Conservation (phyloP, 2,888 invertebrate species). For the Cyrtodaria siliqua region DNA sequence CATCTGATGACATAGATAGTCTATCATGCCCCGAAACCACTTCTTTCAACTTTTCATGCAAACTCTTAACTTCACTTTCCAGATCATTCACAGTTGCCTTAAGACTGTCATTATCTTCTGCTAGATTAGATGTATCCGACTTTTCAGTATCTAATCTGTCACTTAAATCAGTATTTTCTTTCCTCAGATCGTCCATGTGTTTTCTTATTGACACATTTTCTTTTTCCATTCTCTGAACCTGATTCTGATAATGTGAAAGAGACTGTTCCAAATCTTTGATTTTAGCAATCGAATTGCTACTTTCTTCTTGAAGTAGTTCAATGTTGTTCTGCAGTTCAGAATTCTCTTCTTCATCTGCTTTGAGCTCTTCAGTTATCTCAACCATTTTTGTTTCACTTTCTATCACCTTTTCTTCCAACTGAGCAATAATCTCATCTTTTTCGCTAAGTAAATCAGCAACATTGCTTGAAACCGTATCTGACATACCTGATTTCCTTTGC, state of each 20-base stretch:
- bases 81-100: conserved; percentile 70
- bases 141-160: conserved; percentile 69
- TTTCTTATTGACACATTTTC: conserved; percentile 74
- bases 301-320: conserved; percentile 75
- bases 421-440: conserved; percentile 94
- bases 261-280: conserved; percentile 73
- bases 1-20: conserved; percentile 40
- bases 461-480: conserved; percentile 79
- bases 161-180: conserved; percentile 74
- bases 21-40: conserved; percentile 43
- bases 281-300: conserved; percentile 71
- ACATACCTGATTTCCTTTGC: conserved; percentile 89
- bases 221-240: conserved; percentile 73
- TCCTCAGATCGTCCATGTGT: conserved; percentile 75
- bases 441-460: conserved; percentile 91
- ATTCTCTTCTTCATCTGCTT: conserved; percentile 76
- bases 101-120: conserved; percentile 70
- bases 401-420: conserved; percentile 92
- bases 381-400: conserved; percentile 82
- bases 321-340: conserved; percentile 70
- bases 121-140: conserved; percentile 53
- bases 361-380: conserved; percentile 81
- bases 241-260: conserved; percentile 65
- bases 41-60: conserved; percentile 69
- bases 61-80: conserved; percentile 69